Evolutionary conservation across 2,113 vertebrate genomes (phyloP), one percentile per base, ranked within the genome.

Genomic region (Pygoscelis adeliae): DNA sequence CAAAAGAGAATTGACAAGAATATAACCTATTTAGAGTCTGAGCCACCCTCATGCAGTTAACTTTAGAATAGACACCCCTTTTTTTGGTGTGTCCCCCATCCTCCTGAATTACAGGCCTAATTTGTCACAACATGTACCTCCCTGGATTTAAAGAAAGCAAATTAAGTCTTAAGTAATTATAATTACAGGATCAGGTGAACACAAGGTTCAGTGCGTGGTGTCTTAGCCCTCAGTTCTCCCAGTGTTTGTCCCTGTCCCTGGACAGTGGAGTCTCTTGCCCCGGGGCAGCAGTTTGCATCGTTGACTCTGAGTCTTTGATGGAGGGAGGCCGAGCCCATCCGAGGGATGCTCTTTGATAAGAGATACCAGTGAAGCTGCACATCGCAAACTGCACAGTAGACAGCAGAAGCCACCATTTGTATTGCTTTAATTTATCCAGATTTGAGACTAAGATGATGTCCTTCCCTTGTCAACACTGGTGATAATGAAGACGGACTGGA

Each of bases 81-180:
- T 76, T 81, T 81, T 30, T 23, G 2, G 9, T n/a, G 22, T 56
- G 18, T 58, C 3, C 7, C 38, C 50, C 23, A 55, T 76, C 58
- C 58, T 83, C 22, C 65, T 73, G 82, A 87, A 77, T 88, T 85
- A 76, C 25, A 84, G 78, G 20, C 63, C n/a, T 92, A 27, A 83
- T 71, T 85, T 97, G 73, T 96, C 58, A 62, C 69, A 94, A 84
- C 56, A 50, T 46, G 6, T 87, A 86, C 70, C 36, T 97, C 78
- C 22, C 53, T 93, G 78, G 49, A 67, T 96, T 93, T 87, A 49
- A 85, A 82, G 69, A 87, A 65, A 87, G 72, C 52, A 69, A 93
- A 79, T 91, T 72, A 95, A 87, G 53, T 79, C 69, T 87, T 12
- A 14, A 71, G 52, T 87, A 84, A 87, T 91, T 96, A 69, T 6